Percentiles rank a stretch among this genome's conserved stretches.
Conservation (phyloP, 2,888 invertebrate species). For the Cantharis nigra region DNA sequence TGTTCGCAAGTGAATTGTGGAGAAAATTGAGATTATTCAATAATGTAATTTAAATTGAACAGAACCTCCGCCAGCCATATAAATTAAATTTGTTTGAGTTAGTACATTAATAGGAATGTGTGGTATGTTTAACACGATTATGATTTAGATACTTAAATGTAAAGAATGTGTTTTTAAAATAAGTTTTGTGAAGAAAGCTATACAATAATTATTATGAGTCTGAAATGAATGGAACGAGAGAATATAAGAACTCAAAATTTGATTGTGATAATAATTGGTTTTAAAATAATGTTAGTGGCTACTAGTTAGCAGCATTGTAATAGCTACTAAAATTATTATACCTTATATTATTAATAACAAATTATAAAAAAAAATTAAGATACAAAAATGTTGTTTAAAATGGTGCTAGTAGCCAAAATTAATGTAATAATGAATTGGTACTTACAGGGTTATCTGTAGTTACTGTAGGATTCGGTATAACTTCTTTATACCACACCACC, state of each 20-base stretch:
- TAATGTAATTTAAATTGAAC: not conserved
- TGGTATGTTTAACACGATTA: not conserved
- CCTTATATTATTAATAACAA: no score
- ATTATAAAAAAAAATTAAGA: no score
- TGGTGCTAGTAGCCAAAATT: no score
- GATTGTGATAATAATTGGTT: no score
- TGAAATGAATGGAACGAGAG: no score
- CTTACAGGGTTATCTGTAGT: conserved; percentile 66
- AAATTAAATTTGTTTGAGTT: not conserved
- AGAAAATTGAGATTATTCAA: not conserved
- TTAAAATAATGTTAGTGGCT: no score
- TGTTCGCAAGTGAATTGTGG: not conserved
- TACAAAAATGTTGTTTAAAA: no score
- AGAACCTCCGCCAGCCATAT: not conserved
- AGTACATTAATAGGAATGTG: not conserved
- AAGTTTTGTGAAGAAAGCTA: no score
- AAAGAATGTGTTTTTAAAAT: not conserved
- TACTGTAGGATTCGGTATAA: conserved; percentile 63
- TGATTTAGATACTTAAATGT: not conserved
- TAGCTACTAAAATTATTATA: no score
- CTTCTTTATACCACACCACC: conserved; percentile 74
- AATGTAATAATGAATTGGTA: conserved; percentile 9
- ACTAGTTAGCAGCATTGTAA: no score
- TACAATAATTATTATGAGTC: not conserved
- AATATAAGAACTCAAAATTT: no score